phyloP scores from a whole-genome alignment of 2,888 invertebrate genomes.

The Empis stercorea region DNA sequence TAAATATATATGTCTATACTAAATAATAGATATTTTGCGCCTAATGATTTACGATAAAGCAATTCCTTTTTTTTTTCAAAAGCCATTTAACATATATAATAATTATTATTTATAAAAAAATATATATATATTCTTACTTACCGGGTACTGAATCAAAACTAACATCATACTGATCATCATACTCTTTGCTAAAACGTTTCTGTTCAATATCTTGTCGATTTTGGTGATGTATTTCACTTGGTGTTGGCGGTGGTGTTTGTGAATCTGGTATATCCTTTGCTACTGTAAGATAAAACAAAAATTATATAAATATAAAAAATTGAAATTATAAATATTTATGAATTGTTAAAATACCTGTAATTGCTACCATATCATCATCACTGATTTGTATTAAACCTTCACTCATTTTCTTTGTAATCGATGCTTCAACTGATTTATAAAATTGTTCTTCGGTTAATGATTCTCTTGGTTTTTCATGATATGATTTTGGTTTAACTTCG shows the following conservation, averaged over 20 bases:
- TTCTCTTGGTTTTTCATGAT: conserved; percentile 24
- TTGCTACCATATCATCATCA: conserved; percentile 21
- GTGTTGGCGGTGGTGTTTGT: conserved; percentile 36
- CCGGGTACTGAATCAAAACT: conserved; percentile 1
- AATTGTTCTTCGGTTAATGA: conserved; percentile 34
- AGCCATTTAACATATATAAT: not conserved
- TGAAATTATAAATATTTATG: too few relatives aligned
- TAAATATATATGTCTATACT: too few relatives aligned
- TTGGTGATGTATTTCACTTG: conserved; percentile 22
- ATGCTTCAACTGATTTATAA: conserved; percentile 32
- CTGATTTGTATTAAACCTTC: conserved; percentile 28
- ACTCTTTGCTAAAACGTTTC: conserved; percentile 9
- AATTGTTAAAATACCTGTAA: not conserved
- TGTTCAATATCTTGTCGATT: not conserved
- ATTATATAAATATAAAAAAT: not conserved
- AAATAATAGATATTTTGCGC: too few relatives aligned
- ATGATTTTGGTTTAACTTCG: conserved; percentile 17
- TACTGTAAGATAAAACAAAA: conserved; percentile 7
- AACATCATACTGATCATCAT: conserved; percentile 10
- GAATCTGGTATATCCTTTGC: conserved; percentile 30
- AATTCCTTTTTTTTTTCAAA: too few relatives aligned
- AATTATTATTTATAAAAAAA: not conserved
- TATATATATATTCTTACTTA: not conserved
- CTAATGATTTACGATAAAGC: too few relatives aligned
- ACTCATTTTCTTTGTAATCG: conserved; percentile 33